A percentile compares a stretch with the other conserved stretches of the same genome.
Conservation (phyloP, 2,113 vertebrate species). For the Carassius carassius region DNA sequence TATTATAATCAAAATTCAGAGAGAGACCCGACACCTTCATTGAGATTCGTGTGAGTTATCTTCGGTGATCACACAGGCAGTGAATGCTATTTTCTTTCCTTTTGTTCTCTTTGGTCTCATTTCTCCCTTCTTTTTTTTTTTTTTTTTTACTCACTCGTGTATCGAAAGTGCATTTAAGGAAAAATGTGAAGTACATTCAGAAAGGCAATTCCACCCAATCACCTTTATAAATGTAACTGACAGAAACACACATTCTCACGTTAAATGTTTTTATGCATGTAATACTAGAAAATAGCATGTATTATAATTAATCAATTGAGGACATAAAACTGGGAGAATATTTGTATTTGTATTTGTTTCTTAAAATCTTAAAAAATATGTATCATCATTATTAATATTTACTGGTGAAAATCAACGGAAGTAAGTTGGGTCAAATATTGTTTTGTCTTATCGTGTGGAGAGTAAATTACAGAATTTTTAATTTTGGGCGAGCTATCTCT, state of each 20-base stretch:
- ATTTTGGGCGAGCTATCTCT: not conserved
- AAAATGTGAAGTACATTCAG: not conserved
- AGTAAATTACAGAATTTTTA: too few relatives aligned
- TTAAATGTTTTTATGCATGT: not conserved
- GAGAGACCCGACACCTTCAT: conserved; percentile 37
- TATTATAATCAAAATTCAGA: conserved; percentile 57
- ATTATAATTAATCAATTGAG: too few relatives aligned
- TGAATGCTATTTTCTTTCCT: conserved; percentile 24
- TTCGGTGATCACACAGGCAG: conserved; percentile 26
- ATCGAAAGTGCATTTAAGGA: not conserved
- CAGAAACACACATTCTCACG: not conserved
- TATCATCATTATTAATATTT: too few relatives aligned
- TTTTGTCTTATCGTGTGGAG: not conserved
- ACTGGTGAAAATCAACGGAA: not conserved
- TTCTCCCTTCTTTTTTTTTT: not conserved
- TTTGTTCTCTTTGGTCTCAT: conserved; percentile 15
- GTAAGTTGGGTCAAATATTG: not conserved
- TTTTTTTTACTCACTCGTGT: conserved; percentile 1
- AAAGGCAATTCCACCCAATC: not conserved
- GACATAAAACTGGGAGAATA: too few relatives aligned
- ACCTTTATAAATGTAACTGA: not conserved
- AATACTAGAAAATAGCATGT: not conserved
- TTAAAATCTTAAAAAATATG: too few relatives aligned
- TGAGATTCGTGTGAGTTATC: conserved; percentile 47
- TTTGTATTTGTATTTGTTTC: too few relatives aligned